Conservation (phyloP, 2,888 invertebrate genomes). For the Meliscaeva auricollis region DNA sequence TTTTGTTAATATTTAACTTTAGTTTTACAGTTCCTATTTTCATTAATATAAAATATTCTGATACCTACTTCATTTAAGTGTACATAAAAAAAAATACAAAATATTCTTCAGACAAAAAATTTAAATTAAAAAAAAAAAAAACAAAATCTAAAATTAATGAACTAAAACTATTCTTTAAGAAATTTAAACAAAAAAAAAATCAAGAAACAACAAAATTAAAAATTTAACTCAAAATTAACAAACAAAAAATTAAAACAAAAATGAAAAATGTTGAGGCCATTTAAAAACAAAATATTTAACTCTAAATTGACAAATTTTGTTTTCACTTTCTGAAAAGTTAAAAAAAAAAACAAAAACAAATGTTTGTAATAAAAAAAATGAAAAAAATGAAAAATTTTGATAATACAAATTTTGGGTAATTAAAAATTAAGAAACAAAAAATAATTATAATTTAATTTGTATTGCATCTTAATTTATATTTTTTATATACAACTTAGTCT, state of each 20-base stretch:
- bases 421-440: conserved; percentile 36
- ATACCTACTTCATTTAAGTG: conserved; percentile 30
- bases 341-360: conserved; percentile 36
- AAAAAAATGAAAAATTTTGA: neutral
- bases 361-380: neutral
- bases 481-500: conserved; percentile 25
- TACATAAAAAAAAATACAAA: conserved; percentile 36
- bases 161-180: conserved; percentile 63
- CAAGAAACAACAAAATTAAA: conserved; percentile 6
- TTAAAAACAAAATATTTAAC: conserved; percentile 59
- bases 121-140: conserved; percentile 33
- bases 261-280: conserved; percentile 68
- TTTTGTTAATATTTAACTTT: neutral
- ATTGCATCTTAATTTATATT: conserved; percentile 5
- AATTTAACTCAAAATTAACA: conserved; percentile 47
- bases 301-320: conserved; percentile 64
- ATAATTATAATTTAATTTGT: conserved; percentile 1
- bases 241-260: conserved; percentile 43
- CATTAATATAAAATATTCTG: neutral
- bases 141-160: conserved; percentile 52
- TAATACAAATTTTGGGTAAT: conserved; percentile 7
- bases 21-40: conserved; percentile 19
- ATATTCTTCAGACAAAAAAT: conserved; percentile 39
- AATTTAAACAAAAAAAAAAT: conserved; percentile 38
- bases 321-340: conserved; percentile 32